Conservation (phyloP, 2,888 invertebrate genomes). For the Plagodis pulveraria region DNA sequence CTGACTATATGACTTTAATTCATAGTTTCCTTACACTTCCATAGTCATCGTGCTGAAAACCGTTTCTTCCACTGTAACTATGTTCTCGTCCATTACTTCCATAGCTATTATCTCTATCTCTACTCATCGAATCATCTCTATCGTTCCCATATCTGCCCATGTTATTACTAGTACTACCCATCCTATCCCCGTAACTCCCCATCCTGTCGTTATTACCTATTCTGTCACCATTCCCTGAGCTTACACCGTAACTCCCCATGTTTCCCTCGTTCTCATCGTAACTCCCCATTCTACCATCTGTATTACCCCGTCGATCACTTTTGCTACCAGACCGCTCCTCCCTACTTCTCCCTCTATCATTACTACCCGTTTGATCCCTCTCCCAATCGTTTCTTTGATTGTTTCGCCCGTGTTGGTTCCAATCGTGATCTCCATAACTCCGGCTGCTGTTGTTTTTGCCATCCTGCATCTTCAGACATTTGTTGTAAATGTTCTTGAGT, state of each 20-base stretch:
- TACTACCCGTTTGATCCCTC: conserved; percentile 38
- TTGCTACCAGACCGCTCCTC: conserved; percentile 45
- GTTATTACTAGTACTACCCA: conserved; percentile 34
- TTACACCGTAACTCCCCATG: conserved; percentile 36
- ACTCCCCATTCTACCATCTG: conserved; percentile 40
- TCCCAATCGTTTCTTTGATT: conserved; percentile 54
- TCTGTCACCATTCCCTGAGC: conserved; percentile 41
- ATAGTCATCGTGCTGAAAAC: conserved; percentile 59
- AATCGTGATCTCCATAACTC: conserved; percentile 54
- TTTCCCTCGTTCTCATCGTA: conserved; percentile 34
- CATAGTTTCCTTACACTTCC: conserved; percentile 56
- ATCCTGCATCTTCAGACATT: conserved; percentile 80
- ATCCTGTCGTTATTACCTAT: conserved; percentile 25
- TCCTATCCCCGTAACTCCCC: conserved; percentile 17
- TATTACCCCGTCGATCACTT: conserved; percentile 41
- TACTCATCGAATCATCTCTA: conserved; percentile 38
- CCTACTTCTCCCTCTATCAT: conserved; percentile 40
- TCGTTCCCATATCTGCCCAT: conserved; percentile 32
- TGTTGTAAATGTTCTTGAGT: conserved; percentile 83
- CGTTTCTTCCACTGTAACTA: conserved; percentile 49
- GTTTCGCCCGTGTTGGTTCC: conserved; percentile 52
- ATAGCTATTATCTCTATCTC: conserved; percentile 32
- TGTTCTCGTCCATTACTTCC: conserved; percentile 48
- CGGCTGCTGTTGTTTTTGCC: conserved; percentile 54
- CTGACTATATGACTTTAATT: background rate